phyloP scores from a whole-genome alignment of 2,888 invertebrate species.

The Maniola hyperantus region DNA sequence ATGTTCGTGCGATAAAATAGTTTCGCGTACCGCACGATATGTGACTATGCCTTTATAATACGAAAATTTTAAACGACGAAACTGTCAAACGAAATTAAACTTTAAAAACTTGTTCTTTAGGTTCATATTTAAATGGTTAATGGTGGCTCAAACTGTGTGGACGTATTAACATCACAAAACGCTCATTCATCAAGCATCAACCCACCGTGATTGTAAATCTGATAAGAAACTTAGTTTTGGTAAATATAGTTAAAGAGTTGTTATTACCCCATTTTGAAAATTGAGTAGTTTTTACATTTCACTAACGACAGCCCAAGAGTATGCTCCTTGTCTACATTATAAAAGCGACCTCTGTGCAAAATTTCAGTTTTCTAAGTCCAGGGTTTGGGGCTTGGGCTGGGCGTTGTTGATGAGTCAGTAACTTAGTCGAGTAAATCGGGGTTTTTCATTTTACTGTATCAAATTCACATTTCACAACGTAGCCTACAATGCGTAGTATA shows the following conservation, averaged over 20 bases:
- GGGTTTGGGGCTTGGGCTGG: no score
- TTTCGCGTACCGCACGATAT: constrained; percentile 32
- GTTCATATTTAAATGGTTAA: constrained; percentile 28
- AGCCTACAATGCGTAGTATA: no score
- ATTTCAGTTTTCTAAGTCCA: no score
- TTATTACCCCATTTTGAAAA: constrained; percentile 34
- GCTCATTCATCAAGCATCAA: constrained; percentile 78
- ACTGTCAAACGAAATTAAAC: not conserved
- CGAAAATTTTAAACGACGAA: not conserved
- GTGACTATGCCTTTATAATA: constrained; percentile 2
- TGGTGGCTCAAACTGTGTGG: constrained; percentile 45
- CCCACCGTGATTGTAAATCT: constrained; percentile 59
- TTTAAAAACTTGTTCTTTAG: not conserved
- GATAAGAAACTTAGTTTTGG: constrained; percentile 57
- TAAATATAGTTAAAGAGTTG: constrained; percentile 51
- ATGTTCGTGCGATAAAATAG: constrained; percentile 25
- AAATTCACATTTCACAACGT: no score
- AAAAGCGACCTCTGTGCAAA: no score
- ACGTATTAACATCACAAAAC: constrained; percentile 75
- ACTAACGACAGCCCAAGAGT: no score
- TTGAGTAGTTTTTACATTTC: not conserved
- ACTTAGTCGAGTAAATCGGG: no score
- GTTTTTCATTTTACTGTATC: no score
- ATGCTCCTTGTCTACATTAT: no score
- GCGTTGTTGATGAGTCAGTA: no score